Percentiles rank a stretch among this genome's conserved stretches.
Conservation (phyloP, 92 coral and sea anemone genomes). For the Parazoanthus swiftii region DNA sequence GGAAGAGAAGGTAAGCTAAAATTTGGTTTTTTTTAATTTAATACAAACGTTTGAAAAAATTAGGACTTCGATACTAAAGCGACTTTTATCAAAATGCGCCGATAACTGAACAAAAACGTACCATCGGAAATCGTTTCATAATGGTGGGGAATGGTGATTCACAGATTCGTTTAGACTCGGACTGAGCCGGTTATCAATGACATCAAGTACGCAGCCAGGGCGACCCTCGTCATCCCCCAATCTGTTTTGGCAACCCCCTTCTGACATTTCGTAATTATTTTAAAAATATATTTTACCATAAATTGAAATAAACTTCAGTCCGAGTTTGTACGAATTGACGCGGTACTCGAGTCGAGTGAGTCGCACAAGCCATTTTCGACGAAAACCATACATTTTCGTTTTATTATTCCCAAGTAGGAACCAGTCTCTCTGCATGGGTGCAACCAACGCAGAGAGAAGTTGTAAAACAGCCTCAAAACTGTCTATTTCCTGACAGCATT, state of each 20-base stretch:
- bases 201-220: slow-evolving; percentile 11
- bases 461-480: slow-evolving; percentile 7
- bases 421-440: slow-evolving; percentile 11
- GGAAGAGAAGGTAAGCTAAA: slow-evolving; percentile 8
- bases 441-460: slow-evolving; percentile 9
- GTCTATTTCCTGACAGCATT: slow-evolving; percentile 8
- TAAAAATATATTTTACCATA: slow-evolving; percentile 3
- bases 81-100: slow-evolving; percentile 8
- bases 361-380: slow-evolving; percentile 9
- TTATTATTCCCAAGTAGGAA: slow-evolving; percentile 6
- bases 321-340: slow-evolving; percentile 8
- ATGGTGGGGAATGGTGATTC: slow-evolving; percentile 9
- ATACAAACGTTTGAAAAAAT: slow-evolving; percentile 5
- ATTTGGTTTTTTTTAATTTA: neutral
- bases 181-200: slow-evolving; percentile 8
- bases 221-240: slow-evolving; percentile 11
- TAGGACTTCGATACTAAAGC: slow-evolving; percentile 8
- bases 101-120: slow-evolving; percentile 6
- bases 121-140: slow-evolving; percentile 8
- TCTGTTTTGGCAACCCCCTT: slow-evolving; percentile 9
- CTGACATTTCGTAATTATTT: slow-evolving; percentile 5
- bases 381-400: slow-evolving; percentile 6
- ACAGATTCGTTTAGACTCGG: slow-evolving; percentile 8
- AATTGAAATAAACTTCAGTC: slow-evolving; percentile 5
- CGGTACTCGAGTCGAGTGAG: slow-evolving; percentile 11